Conservation (phyloP, 1,140 invertebrate genomes). For the Drosophila elegans region DNA sequence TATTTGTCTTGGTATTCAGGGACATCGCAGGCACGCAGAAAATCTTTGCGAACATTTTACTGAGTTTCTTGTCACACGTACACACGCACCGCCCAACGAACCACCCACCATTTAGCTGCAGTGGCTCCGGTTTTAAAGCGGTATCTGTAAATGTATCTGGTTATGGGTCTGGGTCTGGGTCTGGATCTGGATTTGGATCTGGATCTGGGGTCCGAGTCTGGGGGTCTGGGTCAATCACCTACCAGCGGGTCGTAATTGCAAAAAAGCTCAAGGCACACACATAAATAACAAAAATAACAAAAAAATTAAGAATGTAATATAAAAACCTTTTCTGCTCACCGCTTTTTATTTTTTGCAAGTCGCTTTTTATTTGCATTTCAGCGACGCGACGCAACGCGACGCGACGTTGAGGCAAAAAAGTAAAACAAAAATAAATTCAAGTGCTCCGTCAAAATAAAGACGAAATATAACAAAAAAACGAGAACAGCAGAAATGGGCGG, state of each 20-base stretch:
- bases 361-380: slow-evolving; percentile 65
- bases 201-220: slow-evolving; percentile 19
- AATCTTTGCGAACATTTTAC: slow-evolving; percentile 41
- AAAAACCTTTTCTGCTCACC: slow-evolving; percentile 51
- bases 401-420: slow-evolving; percentile 30
- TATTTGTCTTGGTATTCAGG: slow-evolving; percentile 26
- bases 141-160: background rate
- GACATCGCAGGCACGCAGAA: slow-evolving; percentile 34
- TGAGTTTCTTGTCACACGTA: slow-evolving; percentile 25
- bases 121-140: background rate
- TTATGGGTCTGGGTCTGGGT: background rate
- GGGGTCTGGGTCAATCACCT: slow-evolving; percentile 70
- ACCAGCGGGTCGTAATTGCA: slow-evolving; percentile 58
- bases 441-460: slow-evolving; percentile 22
- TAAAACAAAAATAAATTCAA: slow-evolving; percentile 48
- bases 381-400: slow-evolving; percentile 34
- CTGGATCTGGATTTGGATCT: slow-evolving; percentile 9
- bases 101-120: slow-evolving; percentile 6
- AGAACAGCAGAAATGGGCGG: slow-evolving; percentile 49
- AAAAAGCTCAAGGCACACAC: slow-evolving; percentile 29
- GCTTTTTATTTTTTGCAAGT: slow-evolving; percentile 14
- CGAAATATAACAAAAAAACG: slow-evolving; percentile 28
- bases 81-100: slow-evolving; percentile 4
- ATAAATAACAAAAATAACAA: slow-evolving; percentile 31
- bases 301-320: slow-evolving; percentile 46